These are phyloP conservation scores for Unio delphinus DNA, from an alignment of 2,888 invertebrate species.

Conservation along the genomic window DNA sequence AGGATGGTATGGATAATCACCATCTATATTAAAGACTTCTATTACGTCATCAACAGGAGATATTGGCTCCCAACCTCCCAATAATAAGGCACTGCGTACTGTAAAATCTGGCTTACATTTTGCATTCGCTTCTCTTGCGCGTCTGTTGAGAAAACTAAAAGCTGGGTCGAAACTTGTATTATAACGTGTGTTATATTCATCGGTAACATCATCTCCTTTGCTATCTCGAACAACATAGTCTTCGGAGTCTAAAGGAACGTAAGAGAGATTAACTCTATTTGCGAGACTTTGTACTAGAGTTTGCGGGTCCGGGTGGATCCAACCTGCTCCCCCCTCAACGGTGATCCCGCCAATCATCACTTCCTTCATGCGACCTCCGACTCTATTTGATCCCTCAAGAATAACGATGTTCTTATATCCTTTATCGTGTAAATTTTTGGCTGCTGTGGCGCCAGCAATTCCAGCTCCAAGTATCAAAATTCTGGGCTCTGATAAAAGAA, in stretches of 20 bases:
- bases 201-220: conserved; percentile 15
- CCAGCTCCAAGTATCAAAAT: conserved; percentile 19
- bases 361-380: conserved; percentile 25
- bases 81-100: conserved; percentile 7
- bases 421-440: conserved; percentile 24
- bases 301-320: conserved; percentile 18
- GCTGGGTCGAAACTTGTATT: neutral
- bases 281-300: conserved; percentile 20
- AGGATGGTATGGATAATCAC: neutral
- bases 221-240: conserved; percentile 15
- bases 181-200: conserved; percentile 7
- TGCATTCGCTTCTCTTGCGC: neutral
- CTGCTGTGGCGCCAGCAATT: conserved; percentile 26
- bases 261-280: conserved; percentile 7
- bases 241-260: conserved; percentile 3
- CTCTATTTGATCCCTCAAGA: conserved; percentile 18
- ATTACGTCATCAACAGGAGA: conserved; percentile 13
- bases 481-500: conserved; percentile 2
- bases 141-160: neutral
- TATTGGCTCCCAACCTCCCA: conserved; percentile 13
- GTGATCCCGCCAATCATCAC: conserved; percentile 18
- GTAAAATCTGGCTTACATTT: conserved; percentile 7
- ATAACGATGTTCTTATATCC: conserved; percentile 26
- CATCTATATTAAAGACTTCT: conserved; percentile 14
- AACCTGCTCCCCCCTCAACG: conserved; percentile 25